Percentiles rank a stretch among this genome's conserved stretches.
Conservation (phyloP, 2,113 vertebrate species). For the Mystacornis crossleyi region DNA sequence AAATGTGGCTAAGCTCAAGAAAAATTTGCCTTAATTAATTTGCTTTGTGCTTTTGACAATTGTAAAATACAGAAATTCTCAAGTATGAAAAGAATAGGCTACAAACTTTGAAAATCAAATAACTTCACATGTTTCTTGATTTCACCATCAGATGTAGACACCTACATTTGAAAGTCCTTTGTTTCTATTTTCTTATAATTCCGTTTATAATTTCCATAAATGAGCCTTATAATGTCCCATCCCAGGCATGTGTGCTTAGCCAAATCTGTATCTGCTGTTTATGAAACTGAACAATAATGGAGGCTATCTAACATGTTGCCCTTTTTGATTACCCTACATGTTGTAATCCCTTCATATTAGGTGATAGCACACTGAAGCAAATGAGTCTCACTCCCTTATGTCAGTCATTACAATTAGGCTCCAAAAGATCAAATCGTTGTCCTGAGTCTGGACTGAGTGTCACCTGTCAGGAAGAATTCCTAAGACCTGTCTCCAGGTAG, state of each 20-base stretch:
- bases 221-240: background rate
- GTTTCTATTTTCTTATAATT: background rate
- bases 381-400: background rate
- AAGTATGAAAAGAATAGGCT: background rate
- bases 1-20: background rate
- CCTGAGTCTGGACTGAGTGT: background rate
- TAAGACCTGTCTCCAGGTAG: background rate
- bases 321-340: background rate
- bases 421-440: background rate
- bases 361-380: background rate
- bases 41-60: background rate
- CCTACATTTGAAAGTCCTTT: background rate
- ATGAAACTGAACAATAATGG: background rate
- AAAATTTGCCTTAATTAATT: background rate
- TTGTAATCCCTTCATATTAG: background rate
- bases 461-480: background rate
- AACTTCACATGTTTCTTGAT: background rate
- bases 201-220: background rate
- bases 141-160: background rate
- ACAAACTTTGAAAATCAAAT: background rate
- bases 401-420: background rate
- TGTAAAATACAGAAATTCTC: background rate
- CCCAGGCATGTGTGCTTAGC: background rate
- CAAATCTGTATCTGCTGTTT: background rate
- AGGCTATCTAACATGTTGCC: background rate